Base-by-base conservation (phyloP, 2,888 invertebrate species). In the Diabrotica balteata region DNA sequence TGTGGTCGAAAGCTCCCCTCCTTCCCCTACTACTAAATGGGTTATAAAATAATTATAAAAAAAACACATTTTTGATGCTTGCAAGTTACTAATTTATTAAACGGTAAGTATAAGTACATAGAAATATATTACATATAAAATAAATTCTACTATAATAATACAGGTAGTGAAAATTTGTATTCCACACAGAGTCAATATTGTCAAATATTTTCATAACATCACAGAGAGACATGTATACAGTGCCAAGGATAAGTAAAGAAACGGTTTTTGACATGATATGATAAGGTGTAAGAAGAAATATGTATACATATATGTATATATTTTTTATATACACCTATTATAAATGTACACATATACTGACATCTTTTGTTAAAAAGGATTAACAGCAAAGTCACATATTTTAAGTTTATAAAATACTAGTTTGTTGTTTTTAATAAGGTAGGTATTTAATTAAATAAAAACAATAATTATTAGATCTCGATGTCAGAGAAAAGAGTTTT, bases 121-220 rank as follows among this genome's bases (percentile, higher is more conserved):
- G 77, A 81, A 80, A 80, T 79, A 79, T 79, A 72, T 74, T 79
- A 81, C 79, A 80, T 80, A 80, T 76, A 80, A 81, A 81, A 80
- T 80, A 79, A 78, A 76, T 73, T 75, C 73, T 72, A 70, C 73
- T 67, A 32, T 32, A 32, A 32, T 32, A 32, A 32, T 32, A 70
- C 70, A 69, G 69, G 67, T 72, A 57, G 69, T 72, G 68, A 71
- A 70, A 70, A 69, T 44, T 72, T 72, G 70, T 66, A 72, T 72
- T 72, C 70, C 72, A 71, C 63, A 72, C 63, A 63, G 52, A 73
- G 71, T 71, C 64, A 70, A 76, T 80, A 80, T 80, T 80, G 80
- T 80, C 80, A 78, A 73, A 76, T 69, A 68, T 77, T 76, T 80
- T 76, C 77, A 73, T 76, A 75, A 78, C 80, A 80, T 80, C 80